Evolutionary conservation across 1,140 invertebrate genomes (phyloP), one percentile per base, ranked within the genome.

Genomic region (Ostrea denselamellosa): DNA sequence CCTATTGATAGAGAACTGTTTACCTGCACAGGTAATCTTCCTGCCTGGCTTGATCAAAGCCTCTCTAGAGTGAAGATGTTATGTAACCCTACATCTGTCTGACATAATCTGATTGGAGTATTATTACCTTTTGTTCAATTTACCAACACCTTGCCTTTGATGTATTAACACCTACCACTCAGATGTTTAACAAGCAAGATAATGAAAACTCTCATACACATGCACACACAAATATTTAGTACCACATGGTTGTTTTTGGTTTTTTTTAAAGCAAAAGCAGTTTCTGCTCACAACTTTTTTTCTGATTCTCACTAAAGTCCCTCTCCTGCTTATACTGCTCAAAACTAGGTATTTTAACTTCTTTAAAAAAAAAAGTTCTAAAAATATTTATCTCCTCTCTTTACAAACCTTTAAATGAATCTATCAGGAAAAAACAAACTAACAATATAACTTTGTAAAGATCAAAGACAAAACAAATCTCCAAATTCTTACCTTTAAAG

Each of bases 61-160:
- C 25, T 25, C 68, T 25, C 68, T 77, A 25, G 68, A 77, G 68
- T 77, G 68, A 77, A 77, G 68, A 77, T 77, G 68, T 77, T 77
- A 77, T 77, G 68, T 77, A 77, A 77, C 25, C 68, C 28, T 10
- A 77, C 68, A 77, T 77, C 68, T 77, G 68, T 25, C 12, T 77
- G 68, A 77, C 68, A 77, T 34, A 77, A 77, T 77, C 68, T 77
- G 68, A 77, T 77, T 77, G 68, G 68, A 77, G 68, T 77, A 77
- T 77, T 77, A 77, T 77, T 77, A 77, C 68, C 68, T 77, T 77
- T 77, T 77, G 68, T 62, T 62, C 58, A 62, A 62, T 62, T 62
- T 62, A 62, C 58, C 58, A 25, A 77, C 68, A 77, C 68, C 68
- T 77, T 14, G 68, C 25, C 68, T 77, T 77, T 77, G 68, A 77